Conservation (phyloP, 2,888 invertebrate species). For the Scrobipalpa costella region DNA sequence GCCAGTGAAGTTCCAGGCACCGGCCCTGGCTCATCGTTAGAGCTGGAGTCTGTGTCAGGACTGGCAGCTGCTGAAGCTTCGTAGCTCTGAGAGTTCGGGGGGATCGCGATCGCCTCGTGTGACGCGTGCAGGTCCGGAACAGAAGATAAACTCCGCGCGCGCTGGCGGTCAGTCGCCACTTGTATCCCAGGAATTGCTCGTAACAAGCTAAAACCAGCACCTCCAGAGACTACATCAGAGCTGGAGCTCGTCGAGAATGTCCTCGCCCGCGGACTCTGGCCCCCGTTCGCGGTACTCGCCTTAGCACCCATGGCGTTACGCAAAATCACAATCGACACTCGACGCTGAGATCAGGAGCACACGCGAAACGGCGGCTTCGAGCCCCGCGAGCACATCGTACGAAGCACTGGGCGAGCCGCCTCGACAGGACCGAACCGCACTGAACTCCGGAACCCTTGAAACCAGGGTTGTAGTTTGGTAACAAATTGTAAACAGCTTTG, state of each 20-base stretch:
- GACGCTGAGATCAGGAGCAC: slow-evolving; percentile 65
- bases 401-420: slow-evolving; percentile 47
- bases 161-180: slow-evolving; percentile 88
- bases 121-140: slow-evolving; percentile 87
- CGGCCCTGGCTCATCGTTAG: slow-evolving; percentile 83
- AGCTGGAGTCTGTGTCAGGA: slow-evolving; percentile 85
- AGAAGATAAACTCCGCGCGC: slow-evolving; percentile 91
- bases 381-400: slow-evolving; percentile 77
- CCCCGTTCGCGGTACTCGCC: slow-evolving; percentile 90
- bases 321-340: slow-evolving; percentile 70
- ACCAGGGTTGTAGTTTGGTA: slow-evolving; percentile 57
- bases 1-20: slow-evolving; percentile 76
- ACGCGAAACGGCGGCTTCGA: slow-evolving; percentile 66
- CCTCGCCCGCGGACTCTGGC: slow-evolving; percentile 87
- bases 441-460: slow-evolving; percentile 60
- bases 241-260: slow-evolving; percentile 89
- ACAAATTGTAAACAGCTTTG: slow-evolving; percentile 77
- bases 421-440: slow-evolving; percentile 56
- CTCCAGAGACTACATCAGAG: slow-evolving; percentile 82
- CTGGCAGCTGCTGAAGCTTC: slow-evolving; percentile 84
- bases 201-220: slow-evolving; percentile 85
- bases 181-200: slow-evolving; percentile 87
- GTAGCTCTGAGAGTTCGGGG: slow-evolving; percentile 83
- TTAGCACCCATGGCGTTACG: slow-evolving; percentile 90
- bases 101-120: slow-evolving; percentile 83